Evolutionary conservation across 2,113 vertebrate species (phyloP).

Genomic region (Rhodinocichla rosea): DNA sequence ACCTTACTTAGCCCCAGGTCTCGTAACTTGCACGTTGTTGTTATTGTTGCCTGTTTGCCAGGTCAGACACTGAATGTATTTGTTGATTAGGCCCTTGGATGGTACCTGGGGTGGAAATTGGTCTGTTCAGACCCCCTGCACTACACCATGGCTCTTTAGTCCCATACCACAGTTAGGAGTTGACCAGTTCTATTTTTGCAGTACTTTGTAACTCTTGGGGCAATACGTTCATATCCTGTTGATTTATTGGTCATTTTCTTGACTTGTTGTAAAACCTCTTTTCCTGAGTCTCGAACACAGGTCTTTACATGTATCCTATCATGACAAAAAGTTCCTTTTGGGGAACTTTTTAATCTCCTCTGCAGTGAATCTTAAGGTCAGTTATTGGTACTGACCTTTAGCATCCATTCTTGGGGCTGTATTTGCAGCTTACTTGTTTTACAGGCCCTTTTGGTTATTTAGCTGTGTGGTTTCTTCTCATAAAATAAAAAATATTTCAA

Average conservation of each 20-base stretch:
- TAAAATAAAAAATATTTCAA: not conserved
- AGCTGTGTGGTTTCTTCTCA: not conserved
- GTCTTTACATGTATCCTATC: not conserved
- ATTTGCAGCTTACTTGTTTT: not conserved
- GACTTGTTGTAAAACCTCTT: not conserved
- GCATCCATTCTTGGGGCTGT: not conserved
- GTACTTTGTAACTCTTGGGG: not conserved
- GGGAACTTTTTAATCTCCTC: not conserved
- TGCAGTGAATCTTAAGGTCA: not conserved
- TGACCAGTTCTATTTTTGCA: not conserved
- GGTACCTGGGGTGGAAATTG: not conserved
- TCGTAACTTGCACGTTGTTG: not conserved
- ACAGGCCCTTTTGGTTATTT: not conserved
- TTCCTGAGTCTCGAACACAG: not conserved
- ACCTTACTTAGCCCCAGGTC: not conserved
- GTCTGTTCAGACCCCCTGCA: not conserved
- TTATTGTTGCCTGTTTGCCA: not conserved
- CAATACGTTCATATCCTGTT: not conserved
- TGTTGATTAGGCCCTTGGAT: not conserved
- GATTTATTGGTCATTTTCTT: not conserved
- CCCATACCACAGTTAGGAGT: not conserved
- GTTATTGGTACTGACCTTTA: not conserved
- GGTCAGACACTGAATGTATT: accelerated
- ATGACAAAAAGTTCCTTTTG: not conserved
- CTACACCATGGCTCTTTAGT: not conserved